Percentiles rank a stretch among this genome's conserved stretches.
These are phyloP conservation scores for Scaptomyza cyrtandrae DNA, from an alignment of 2,888 invertebrate genomes.

Conservation along the genomic window DNA sequence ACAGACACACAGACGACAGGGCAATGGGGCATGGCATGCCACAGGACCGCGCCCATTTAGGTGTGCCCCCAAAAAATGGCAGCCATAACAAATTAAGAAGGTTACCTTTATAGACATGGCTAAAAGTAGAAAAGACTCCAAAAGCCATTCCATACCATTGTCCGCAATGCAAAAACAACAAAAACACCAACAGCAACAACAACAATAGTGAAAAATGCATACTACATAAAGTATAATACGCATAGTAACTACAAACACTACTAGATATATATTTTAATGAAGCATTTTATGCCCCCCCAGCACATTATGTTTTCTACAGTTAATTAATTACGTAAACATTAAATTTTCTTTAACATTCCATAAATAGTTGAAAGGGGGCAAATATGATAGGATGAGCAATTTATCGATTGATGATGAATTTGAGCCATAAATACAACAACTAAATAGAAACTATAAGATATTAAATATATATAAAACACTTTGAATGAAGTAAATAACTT, in stretches of 20 bases:
- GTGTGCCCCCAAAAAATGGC: slow-evolving; percentile 63
- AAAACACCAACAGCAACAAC: neutral
- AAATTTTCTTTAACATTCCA: neutral
- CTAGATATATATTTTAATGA: slow-evolving; percentile 41
- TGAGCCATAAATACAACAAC: neutral
- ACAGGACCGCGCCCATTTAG: slow-evolving; percentile 55
- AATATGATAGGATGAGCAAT: neutral
- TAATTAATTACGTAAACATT: slow-evolving; percentile 26
- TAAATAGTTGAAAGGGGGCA: neutral
- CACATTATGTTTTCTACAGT: slow-evolving; percentile 11
- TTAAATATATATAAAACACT: no score
- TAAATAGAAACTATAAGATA: no score
- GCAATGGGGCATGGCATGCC: slow-evolving; percentile 16
- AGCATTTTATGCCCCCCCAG: slow-evolving; percentile 23
- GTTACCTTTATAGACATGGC: slow-evolving; percentile 63
- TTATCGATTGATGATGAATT: neutral
- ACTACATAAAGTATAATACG: neutral
- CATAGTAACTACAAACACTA: neutral
- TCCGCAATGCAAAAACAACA: slow-evolving; percentile 6
- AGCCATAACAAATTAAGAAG: slow-evolving; percentile 79
- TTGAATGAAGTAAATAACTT: no score
- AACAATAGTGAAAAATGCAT: slow-evolving; percentile 8
- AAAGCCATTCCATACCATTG: slow-evolving; percentile 2
- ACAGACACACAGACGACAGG: neutral
- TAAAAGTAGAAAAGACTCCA: slow-evolving; percentile 11